Evolutionary conservation across 2,888 invertebrate species (phyloP).

Genomic region (Sabatieria punctata): DNA sequence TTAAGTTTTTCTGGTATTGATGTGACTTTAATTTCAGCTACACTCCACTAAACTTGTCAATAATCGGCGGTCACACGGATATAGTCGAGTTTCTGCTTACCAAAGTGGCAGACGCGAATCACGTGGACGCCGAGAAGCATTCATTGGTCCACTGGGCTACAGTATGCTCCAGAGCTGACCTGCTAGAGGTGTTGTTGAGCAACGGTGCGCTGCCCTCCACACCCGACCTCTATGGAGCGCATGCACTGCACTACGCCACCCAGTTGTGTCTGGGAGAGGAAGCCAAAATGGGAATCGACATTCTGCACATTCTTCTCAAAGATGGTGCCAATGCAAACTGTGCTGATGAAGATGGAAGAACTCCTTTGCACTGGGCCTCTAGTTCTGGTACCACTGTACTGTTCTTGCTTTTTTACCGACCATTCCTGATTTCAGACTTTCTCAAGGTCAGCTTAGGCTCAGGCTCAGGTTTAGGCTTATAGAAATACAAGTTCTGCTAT

Average conservation of each 20-base stretch:
- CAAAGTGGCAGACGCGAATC: conserved; percentile 70
- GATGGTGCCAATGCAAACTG: conserved; percentile 60
- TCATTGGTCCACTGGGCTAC: conserved; percentile 96
- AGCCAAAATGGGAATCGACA: conserved; percentile 13
- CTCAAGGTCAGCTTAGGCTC: too few relatives aligned
- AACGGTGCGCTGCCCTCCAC: conserved; percentile 66
- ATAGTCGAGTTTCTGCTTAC: conserved; percentile 67
- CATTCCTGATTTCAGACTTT: neutral
- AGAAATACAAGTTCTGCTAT: neutral
- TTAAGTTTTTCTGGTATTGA: neutral
- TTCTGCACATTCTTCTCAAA: conserved; percentile 18
- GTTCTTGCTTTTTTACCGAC: neutral
- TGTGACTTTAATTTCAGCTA: conserved; percentile 38
- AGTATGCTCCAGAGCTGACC: conserved; percentile 33
- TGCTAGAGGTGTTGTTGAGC: conserved; percentile 51
- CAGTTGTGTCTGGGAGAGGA: conserved; percentile 54
- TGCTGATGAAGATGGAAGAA: conserved; percentile 74
- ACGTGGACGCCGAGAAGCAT: conserved; percentile 79
- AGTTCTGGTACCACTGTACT: conserved; percentile 51
- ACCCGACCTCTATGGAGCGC: conserved; percentile 81
- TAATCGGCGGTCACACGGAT: conserved; percentile 74
- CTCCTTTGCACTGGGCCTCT: conserved; percentile 90
- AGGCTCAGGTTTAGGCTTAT: too few relatives aligned
- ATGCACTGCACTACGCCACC: conserved; percentile 90
- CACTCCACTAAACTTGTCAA: conserved; percentile 82